A percentile compares a stretch with the other conserved stretches of the same genome.
phyloP scores from a whole-genome alignment of 2,888 invertebrate species.

The Scaptomyza cyrtandrae region DNA sequence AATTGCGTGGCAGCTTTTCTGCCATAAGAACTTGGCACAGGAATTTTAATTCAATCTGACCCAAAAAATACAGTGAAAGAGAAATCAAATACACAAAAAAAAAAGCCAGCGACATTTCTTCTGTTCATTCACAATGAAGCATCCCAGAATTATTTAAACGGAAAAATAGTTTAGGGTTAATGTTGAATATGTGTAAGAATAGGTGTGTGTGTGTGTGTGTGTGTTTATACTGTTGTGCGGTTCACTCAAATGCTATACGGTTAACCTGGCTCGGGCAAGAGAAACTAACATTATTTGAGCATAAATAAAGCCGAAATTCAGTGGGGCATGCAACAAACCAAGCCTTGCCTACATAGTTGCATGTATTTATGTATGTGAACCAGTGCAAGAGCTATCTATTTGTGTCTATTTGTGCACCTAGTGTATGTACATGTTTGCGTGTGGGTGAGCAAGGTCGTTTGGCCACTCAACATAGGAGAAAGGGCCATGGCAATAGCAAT shows the following conservation, averaged over 20 bases:
- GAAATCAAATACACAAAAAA: slow-evolving; percentile 25
- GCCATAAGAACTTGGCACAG: slow-evolving; percentile 35
- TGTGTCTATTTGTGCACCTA: slow-evolving; percentile 1
- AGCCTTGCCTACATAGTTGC: slow-evolving; percentile 22
- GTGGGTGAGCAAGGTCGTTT: slow-evolving; percentile 45
- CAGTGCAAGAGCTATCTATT: slow-evolving; percentile 18
- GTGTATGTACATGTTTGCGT: slow-evolving; percentile 14
- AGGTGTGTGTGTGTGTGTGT: slow-evolving; percentile 8
- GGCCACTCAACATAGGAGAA: slow-evolving; percentile 59
- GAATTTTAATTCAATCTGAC: slow-evolving; percentile 59
- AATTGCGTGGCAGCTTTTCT: slow-evolving; percentile 58
- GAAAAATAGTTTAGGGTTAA: slow-evolving; percentile 51
- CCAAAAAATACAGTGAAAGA: slow-evolving; percentile 2
- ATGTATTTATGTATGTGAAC: slow-evolving; percentile 10
- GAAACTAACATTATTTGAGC: slow-evolving; percentile 64
- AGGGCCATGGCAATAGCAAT: slow-evolving; percentile 26
- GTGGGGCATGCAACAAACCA: slow-evolving; percentile 40
- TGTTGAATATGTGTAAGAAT: slow-evolving; percentile 5
- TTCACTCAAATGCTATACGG: slow-evolving; percentile 50
- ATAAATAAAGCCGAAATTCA: slow-evolving; percentile 72
- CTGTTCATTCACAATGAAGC: slow-evolving; percentile 45
- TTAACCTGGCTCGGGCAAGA: slow-evolving; percentile 51
- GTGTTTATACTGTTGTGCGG: slow-evolving; percentile 19
- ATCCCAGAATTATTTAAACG: slow-evolving; percentile 65
- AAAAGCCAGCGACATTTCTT: slow-evolving; percentile 49